phyloP scores from a whole-genome alignment of 2,797 vertebrate genomes.

The Melanotaenia maccullochi region DNA sequence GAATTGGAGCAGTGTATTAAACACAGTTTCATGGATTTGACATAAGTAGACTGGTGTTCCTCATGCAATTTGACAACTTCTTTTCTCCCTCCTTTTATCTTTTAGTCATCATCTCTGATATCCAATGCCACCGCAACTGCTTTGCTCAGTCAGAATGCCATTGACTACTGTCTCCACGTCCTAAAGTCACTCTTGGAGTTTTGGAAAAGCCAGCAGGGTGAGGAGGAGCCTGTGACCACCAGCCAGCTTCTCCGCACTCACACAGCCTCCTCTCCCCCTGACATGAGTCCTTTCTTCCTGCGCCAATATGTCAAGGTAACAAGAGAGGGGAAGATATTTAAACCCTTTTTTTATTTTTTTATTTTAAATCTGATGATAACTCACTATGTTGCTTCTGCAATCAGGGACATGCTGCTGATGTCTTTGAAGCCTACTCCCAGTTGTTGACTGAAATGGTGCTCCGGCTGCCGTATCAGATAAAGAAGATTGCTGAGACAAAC shows the following conservation, averaged over 20 bases:
- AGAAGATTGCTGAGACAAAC: slow-evolving; percentile 97
- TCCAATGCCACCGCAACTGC: slow-evolving; percentile 97
- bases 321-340: not conserved
- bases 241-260: slow-evolving; percentile 97
- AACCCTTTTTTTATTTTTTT: not conserved
- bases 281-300: slow-evolving; percentile 99
- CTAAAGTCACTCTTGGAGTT: slow-evolving; percentile 96
- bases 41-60: not conserved
- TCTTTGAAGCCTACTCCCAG: slow-evolving; percentile 98
- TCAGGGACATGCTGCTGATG: slow-evolving; percentile 97
- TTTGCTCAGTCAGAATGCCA: slow-evolving; percentile 92
- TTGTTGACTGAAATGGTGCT: slow-evolving; percentile 99
- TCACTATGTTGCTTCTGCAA: not conserved
- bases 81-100: slow-evolving; percentile 23
- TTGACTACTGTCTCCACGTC: slow-evolving; percentile 97
- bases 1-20: not conserved
- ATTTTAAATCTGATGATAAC: not conserved
- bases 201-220: slow-evolving; percentile 97
- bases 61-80: not conserved
- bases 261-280: slow-evolving; percentile 93
- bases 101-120: slow-evolving; percentile 95
- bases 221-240: slow-evolving; percentile 91
- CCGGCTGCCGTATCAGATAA: slow-evolving; percentile 97
- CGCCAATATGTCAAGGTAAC: slow-evolving; percentile 97
- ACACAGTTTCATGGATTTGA: not conserved